Evolutionary conservation across 2,113 vertebrate genomes (phyloP).

Genomic region (Seriola dumerili): DNA sequence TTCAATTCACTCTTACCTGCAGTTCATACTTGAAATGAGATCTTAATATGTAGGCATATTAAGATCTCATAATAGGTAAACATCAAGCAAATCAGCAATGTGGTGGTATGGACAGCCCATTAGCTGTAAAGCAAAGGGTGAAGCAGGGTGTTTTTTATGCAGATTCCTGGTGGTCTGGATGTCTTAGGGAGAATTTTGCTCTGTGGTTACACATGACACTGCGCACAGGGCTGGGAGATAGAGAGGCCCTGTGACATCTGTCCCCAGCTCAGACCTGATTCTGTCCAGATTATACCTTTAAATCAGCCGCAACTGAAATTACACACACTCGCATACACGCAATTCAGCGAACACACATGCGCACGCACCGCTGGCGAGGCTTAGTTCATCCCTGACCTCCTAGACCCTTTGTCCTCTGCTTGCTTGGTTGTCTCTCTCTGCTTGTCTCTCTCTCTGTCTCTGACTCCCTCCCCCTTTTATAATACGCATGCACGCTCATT

Average conservation of each 20-base stretch:
- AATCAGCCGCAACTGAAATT: slow-evolving; percentile 51
- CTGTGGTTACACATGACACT: slow-evolving; percentile 37
- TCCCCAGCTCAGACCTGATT: slow-evolving; percentile 59
- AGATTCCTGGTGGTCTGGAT: background rate
- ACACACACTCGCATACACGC: slow-evolving; percentile 34
- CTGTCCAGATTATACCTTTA: slow-evolving; percentile 65
- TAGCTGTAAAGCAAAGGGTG: background rate
- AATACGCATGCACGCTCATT: background rate
- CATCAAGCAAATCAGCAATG: background rate
- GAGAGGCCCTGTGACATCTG: slow-evolving; percentile 63
- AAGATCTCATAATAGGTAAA: background rate
- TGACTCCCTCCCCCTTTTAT: slow-evolving; percentile 16
- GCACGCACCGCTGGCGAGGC: slow-evolving; percentile 1
- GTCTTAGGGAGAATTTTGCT: slow-evolving; percentile 21
- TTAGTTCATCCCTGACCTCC: slow-evolving; percentile 60
- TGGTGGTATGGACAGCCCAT: background rate
- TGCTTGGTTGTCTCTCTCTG: slow-evolving; percentile 34
- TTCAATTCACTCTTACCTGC: background rate
- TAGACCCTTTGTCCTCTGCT: slow-evolving; percentile 53
- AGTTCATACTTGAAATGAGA: background rate
- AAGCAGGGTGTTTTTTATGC: background rate
- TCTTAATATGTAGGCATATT: background rate
- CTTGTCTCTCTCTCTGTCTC: slow-evolving; percentile 18
- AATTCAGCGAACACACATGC: slow-evolving; percentile 34
- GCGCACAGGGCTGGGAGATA: background rate